Percentiles rank a stretch among this genome's conserved stretches.
phyloP scores from a whole-genome alignment of 1,140 invertebrate species.

The Drosophila pseudoobscura region DNA sequence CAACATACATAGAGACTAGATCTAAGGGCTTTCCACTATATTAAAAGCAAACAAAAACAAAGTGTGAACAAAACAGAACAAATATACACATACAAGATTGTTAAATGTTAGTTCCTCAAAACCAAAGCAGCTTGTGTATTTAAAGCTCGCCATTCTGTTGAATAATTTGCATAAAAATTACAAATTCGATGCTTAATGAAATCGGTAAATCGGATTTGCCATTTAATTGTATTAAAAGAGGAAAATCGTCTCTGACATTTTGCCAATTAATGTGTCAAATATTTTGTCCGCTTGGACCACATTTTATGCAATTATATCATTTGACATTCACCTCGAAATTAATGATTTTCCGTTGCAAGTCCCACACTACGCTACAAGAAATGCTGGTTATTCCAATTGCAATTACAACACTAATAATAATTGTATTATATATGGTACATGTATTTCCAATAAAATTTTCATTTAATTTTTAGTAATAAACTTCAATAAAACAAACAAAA shows the following conservation, averaged over 20 bases:
- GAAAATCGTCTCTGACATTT: constrained; percentile 30
- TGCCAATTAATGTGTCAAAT: constrained; percentile 42
- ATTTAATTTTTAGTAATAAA: constrained; percentile 66
- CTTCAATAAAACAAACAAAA: constrained; percentile 57
- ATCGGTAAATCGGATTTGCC: constrained; percentile 4
- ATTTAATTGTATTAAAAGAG: constrained; percentile 30
- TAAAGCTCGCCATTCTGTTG: constrained; percentile 25
- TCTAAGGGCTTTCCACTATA: constrained; percentile 58
- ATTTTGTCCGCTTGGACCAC: constrained; percentile 35
- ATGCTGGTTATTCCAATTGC: constrained; percentile 35
- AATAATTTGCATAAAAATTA: constrained; percentile 42
- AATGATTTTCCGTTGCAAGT: no score
- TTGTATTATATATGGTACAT: constrained; percentile 58
- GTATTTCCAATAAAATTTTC: constrained; percentile 60
- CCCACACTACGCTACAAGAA: constrained; percentile 1
- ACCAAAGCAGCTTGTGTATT: constrained; percentile 43
- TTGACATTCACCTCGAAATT: constrained; percentile 27
- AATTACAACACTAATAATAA: constrained; percentile 50
- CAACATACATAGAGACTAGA: constrained; percentile 43
- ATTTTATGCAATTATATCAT: constrained; percentile 38
- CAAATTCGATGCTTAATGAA: background rate
- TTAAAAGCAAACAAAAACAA: constrained; percentile 33
- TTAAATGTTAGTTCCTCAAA: constrained; percentile 63
- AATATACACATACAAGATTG: constrained; percentile 34
- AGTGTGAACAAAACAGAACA: constrained; percentile 28